These are phyloP conservation scores for Dryobota labecula DNA, from an alignment of 2,888 invertebrate species.

Conservation along the genomic window DNA sequence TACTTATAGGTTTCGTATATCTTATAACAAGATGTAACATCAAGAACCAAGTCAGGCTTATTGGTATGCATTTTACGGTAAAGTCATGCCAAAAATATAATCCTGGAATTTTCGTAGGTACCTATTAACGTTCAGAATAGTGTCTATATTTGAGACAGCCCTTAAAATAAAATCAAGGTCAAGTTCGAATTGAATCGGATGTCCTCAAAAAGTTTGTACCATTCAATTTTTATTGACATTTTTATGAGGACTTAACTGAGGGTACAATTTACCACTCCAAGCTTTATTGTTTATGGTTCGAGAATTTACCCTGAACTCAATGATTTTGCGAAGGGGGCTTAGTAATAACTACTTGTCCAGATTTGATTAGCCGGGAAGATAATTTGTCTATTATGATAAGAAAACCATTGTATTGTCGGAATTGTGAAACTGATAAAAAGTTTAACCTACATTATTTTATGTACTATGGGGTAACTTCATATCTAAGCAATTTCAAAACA, in stretches of 20 bases:
- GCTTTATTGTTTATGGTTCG: constrained; percentile 34
- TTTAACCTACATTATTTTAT: no score
- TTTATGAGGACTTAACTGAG: constrained; percentile 44
- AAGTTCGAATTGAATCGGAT: constrained; percentile 58
- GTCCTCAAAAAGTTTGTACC: constrained; percentile 56
- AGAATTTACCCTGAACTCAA: constrained; percentile 3
- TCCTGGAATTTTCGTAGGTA: background rate
- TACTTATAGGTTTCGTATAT: background rate
- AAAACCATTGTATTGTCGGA: no score
- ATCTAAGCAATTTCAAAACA: no score
- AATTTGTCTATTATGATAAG: no score
- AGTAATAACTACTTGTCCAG: background rate
- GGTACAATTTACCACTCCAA: constrained; percentile 42
- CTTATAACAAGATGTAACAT: background rate
- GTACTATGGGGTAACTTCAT: no score
- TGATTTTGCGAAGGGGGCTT: background rate
- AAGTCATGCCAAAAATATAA: background rate
- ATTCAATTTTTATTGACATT: constrained; percentile 57
- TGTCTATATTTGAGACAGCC: constrained; percentile 32
- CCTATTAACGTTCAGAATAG: background rate
- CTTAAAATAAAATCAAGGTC: constrained; percentile 62
- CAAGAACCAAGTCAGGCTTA: background rate
- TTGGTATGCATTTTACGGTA: background rate
- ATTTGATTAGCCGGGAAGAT: background rate
- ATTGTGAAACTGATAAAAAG: no score